Evolutionary conservation across 1,140 invertebrate species (phyloP), one percentile per base, ranked within the genome.

Genomic region (Ceratosolen fusciceps): DNA sequence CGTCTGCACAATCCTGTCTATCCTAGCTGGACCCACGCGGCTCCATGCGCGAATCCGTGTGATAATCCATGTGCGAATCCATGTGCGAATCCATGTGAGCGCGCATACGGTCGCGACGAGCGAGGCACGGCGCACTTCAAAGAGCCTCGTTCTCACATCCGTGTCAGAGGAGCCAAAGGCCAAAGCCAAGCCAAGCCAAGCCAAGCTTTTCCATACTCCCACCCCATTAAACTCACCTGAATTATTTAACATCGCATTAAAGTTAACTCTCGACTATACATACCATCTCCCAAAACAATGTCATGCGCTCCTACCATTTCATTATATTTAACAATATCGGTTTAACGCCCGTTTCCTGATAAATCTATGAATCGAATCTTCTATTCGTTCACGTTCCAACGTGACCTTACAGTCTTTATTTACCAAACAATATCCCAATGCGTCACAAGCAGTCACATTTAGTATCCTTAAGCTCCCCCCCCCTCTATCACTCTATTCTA

Each of bases 91-190:
- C 1, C 21, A 34, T 39, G 34, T 80, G 74, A 43, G 60, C 43
- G 65, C 47, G 34, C 2, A 24, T 43, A 26, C 31, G 24, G 26
- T 56, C 34, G 26, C 7, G 29, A 29, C 31, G 71, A 5, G 21
- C 16, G 19, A 29, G 19, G 37, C 34, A 73, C 21, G 70, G 74
- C 71, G 24, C 34, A 26, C 54, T 72, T 71, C 39, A 65, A 60
- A 47, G 47, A 79, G 34, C 77, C 56, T 80, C 74, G 47, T 81
- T 77, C 65, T 74, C 71, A 74, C 71, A 76, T 77, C 80, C 71
- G 62, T 78, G 56, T 72, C 80, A 58, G 67, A 49, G 67, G 24
- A 60, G 75, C 67, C 54, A 70, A 77, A 77, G 74, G 62, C 74
- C 62, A 77, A 77, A 70, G 74, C 74, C 75, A 68, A 68, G 43